phyloP scores from a whole-genome alignment of 37 sponge, comb jelly and placozoan species.

The Diacarnus erythraeanus region DNA sequence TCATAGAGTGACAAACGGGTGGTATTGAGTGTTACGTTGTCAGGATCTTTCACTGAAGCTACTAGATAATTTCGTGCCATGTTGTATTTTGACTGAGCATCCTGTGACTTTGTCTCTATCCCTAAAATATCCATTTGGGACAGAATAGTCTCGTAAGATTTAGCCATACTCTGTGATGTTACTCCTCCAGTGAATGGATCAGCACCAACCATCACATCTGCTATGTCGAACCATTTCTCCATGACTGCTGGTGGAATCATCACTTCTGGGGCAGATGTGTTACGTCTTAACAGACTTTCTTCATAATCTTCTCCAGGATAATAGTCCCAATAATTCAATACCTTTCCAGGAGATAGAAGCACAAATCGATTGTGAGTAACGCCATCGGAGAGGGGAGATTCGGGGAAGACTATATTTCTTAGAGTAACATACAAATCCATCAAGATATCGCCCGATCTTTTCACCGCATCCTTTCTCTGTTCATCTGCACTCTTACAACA shows the following conservation, averaged over 20 bases:
- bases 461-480: not conserved
- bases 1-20: conserved; percentile 28
- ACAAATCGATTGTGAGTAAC: conserved; percentile 11
- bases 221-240: conserved; percentile 48
- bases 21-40: not conserved
- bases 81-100: conserved; percentile 2
- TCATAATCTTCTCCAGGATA: conserved; percentile 50
- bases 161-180: conserved; percentile 38
- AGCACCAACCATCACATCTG: conserved; percentile 40
- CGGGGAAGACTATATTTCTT: conserved; percentile 5
- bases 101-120: not conserved
- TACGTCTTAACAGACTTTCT: not conserved
- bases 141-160: conserved; percentile 19
- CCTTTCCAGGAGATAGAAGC: conserved; percentile 36
- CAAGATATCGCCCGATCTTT: not conserved
- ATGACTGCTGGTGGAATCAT: conserved; percentile 38
- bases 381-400: conserved; percentile 8
- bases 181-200: conserved; percentile 34
- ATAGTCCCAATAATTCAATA: conserved; percentile 34
- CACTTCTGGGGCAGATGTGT: not conserved
- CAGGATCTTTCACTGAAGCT: conserved; percentile 24
- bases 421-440: not conserved
- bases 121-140: conserved; percentile 23
- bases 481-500: not conserved
- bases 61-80: conserved; percentile 12